Conservation (phyloP, 2,888 invertebrate genomes). For the Parnassius smintheus region DNA sequence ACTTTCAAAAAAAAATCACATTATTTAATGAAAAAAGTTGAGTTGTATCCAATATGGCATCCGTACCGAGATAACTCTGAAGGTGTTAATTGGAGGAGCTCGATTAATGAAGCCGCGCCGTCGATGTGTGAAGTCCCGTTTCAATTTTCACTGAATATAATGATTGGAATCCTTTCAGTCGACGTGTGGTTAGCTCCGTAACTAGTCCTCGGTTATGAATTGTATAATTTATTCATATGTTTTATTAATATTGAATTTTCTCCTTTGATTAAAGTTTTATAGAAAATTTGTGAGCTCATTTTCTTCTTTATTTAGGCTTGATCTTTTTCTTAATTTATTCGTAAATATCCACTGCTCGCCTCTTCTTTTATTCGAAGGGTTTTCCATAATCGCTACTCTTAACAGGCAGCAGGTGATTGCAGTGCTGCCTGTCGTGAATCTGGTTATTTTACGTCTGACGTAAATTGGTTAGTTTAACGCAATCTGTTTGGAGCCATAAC, state of each 20-base stretch:
- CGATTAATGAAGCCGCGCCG: slow-evolving; percentile 63
- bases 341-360: too few species aligned
- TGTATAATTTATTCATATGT: slow-evolving; percentile 16
- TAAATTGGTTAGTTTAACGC: too few species aligned
- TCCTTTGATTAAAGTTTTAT: background rate
- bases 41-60: slow-evolving; percentile 32
- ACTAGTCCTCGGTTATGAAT: slow-evolving; percentile 5
- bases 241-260: slow-evolving; percentile 16
- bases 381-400: too few species aligned
- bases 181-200: slow-evolving; percentile 16
- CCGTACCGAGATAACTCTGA: slow-evolving; percentile 35
- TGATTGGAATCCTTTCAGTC: slow-evolving; percentile 33
- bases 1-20: too few species aligned
- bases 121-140: slow-evolving; percentile 58
- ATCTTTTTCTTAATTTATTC: too few species aligned
- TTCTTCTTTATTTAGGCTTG: too few species aligned
- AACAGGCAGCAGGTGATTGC: too few species aligned
- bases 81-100: slow-evolving; percentile 67
- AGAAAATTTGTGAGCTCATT: too few species aligned
- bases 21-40: background rate
- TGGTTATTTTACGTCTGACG: too few species aligned
- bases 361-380: too few species aligned
- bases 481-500: too few species aligned
- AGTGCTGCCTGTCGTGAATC: too few species aligned
- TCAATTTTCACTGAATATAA: slow-evolving; percentile 30